Percentiles rank a stretch among this genome's conserved stretches.
These are phyloP conservation scores for Lasius platythorax DNA, from an alignment of 2,888 invertebrate species.

Conservation along the genomic window DNA sequence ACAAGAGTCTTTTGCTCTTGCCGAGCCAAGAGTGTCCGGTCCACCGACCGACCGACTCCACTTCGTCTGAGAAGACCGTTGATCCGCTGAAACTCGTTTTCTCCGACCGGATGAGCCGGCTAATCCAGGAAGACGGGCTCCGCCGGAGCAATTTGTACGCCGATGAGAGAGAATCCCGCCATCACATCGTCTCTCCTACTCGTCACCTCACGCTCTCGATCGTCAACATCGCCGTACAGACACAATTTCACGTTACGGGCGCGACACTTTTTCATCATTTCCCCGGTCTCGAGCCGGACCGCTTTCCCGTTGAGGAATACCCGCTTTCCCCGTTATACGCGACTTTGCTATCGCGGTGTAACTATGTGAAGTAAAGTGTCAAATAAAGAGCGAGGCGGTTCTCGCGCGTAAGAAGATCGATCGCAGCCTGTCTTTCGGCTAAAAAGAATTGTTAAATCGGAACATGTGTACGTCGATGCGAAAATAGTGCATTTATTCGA, in stretches of 20 bases:
- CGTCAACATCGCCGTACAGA: conserved; percentile 6
- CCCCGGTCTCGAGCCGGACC: not conserved
- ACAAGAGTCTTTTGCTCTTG: not conserved
- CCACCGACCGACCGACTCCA: conserved; percentile 14
- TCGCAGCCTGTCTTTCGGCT: not conserved
- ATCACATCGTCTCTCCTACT: conserved; percentile 27
- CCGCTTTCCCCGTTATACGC: conserved; percentile 22
- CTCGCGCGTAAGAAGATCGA: not conserved
- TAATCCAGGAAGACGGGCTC: conserved; percentile 68
- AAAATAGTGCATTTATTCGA: conserved; percentile 1
- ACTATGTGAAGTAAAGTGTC: conserved; percentile 12
- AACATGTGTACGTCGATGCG: not conserved
- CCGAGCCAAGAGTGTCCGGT: not conserved
- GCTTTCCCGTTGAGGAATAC: conserved; percentile 38
- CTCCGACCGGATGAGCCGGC: conserved; percentile 69
- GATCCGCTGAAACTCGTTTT: conserved; percentile 61
- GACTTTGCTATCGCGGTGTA: not conserved
- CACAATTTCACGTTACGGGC: conserved; percentile 11
- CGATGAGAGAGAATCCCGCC: conserved; percentile 18
- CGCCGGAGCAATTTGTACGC: conserved; percentile 66
- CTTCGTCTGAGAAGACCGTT: conserved; percentile 49
- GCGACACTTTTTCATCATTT: conserved; percentile 34
- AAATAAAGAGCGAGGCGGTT: conserved; percentile 18
- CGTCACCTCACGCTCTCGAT: not conserved
- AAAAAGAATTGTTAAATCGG: conserved; percentile 10